Evolutionary conservation across 2,113 vertebrate species (phyloP).

Genomic region (Cromileptes altivelis): DNA sequence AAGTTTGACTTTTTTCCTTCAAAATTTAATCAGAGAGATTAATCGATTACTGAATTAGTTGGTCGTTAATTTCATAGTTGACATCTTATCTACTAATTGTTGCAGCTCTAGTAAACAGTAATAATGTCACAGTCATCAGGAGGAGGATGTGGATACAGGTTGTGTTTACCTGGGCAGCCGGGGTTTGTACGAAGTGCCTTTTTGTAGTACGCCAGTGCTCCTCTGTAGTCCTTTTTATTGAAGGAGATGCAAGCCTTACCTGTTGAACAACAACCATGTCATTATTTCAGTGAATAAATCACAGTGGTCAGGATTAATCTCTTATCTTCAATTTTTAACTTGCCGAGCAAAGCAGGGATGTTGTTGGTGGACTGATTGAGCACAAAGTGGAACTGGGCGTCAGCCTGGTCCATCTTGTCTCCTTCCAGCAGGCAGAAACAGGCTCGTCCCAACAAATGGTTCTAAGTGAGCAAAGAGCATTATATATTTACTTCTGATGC

Average conservation of each 20-base stretch:
- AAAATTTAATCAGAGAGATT: too few species aligned
- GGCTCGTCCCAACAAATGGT: constrained; percentile 97
- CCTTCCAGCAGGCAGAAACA: constrained; percentile 99
- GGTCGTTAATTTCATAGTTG: too few species aligned
- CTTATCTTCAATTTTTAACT: constrained; percentile 42
- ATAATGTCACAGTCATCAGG: background rate
- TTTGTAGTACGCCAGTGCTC: constrained; percentile 98
- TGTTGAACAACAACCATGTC: constrained; percentile 69
- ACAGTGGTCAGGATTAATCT: background rate
- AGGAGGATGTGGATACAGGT: background rate
- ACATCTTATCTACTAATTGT: too few species aligned
- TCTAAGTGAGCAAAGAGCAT: constrained; percentile 84
- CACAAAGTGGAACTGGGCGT: constrained; percentile 99
- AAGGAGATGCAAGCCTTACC: constrained; percentile 99
- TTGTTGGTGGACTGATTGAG: constrained; percentile 99
- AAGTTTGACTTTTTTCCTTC: too few species aligned
- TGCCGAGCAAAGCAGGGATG: constrained; percentile 97
- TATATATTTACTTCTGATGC: background rate
- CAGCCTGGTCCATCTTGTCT: constrained; percentile 99
- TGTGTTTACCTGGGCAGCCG: constrained; percentile 93
- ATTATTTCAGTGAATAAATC: constrained; percentile 17
- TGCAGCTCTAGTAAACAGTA: background rate
- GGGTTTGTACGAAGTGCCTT: constrained; percentile 98
- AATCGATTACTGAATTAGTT: too few species aligned
- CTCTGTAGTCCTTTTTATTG: constrained; percentile 99